Base-by-base conservation (phyloP, 2,113 vertebrate species). In the Stictonetta naevosa region DNA sequence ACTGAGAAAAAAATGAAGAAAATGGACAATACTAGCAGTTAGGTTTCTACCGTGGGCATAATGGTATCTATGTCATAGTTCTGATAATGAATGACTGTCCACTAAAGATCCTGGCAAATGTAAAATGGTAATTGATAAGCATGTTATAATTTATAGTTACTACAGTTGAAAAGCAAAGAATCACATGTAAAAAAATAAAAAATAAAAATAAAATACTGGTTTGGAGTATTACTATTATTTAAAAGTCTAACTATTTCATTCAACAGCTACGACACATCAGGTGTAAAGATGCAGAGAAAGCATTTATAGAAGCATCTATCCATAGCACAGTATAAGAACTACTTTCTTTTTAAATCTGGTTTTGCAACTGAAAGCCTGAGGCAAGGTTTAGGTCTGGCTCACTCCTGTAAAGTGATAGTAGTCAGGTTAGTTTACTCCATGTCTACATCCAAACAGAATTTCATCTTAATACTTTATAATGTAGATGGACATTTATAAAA, bases 311-410 rank as follows among this genome's bases (percentile, higher is more conserved):
- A 55, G 15, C 5, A 48, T 16, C 9, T 76, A 34, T 19, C n/a
- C 38, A 42, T 36, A 23, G 1, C 19, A 36, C 33, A 77, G 2
- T 17, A 13, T 17, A 64, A 68, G 1, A 36, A 26, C 22, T n/a
- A 26, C 1, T 20, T 67, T 46, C 4, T 29, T 38, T 33, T 42
- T 29, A 10, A 53, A 48, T 38, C 74, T 92, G 3, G 6, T 8
- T 13, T 73, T 62, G 8, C 14, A 66, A 20, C 4, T 36, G 16
- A n/a, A 52, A 59, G 5, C 5, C n/a, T 0, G 0, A 6, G 4
- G 28, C 50, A 12, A 91, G 26, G 58, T 31, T 77, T 85, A 13
- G 8, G 4, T 62, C 13, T 34, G 11, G 83, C 22, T 25, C 2
- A 21, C 8, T 20, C 9, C 16, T 71, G 18, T 31, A 75, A 88